phyloP scores from a whole-genome alignment of 2,888 invertebrate genomes.

The Scaeva pyrastri region DNA sequence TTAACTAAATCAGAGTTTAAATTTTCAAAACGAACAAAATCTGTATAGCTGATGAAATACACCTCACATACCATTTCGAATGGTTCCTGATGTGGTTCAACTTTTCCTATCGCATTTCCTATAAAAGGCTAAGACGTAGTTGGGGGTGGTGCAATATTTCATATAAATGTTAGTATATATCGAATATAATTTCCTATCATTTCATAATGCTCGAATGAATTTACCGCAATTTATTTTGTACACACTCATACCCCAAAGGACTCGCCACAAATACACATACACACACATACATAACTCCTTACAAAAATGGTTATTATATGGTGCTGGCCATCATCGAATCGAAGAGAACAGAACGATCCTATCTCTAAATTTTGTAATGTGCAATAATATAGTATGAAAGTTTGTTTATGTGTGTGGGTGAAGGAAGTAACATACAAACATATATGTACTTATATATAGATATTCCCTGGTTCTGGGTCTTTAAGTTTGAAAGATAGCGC shows the following conservation, averaged over 20 bases:
- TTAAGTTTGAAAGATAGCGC: constrained; percentile 29
- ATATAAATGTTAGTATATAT: too few species aligned
- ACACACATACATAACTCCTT: too few species aligned
- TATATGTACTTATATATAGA: too few species aligned
- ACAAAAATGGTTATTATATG: not conserved
- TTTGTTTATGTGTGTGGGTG: not conserved
- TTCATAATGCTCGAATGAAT: constrained; percentile 70
- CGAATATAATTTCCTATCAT: constrained; percentile 72
- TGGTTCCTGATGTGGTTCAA: too few species aligned
- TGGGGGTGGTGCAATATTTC: constrained; percentile 47
- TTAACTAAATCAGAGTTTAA: too few species aligned
- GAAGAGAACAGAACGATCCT: not conserved
- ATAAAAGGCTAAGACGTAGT: too few species aligned
- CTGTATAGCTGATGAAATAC: not conserved
- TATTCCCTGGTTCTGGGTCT: constrained; percentile 29
- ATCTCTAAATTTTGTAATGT: not conserved
- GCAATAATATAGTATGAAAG: not conserved
- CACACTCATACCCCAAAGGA: constrained; percentile 33
- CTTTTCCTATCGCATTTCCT: too few species aligned
- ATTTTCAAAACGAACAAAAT: too few species aligned
- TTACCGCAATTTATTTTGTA: constrained; percentile 71
- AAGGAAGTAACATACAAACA: too few species aligned
- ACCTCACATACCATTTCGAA: not conserved
- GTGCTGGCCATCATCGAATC: constrained; percentile 8
- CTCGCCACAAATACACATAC: constrained; percentile 1